These are phyloP conservation scores for Megalopta genalis DNA, from an alignment of 1,140 invertebrate species.

Conservation along the genomic window DNA sequence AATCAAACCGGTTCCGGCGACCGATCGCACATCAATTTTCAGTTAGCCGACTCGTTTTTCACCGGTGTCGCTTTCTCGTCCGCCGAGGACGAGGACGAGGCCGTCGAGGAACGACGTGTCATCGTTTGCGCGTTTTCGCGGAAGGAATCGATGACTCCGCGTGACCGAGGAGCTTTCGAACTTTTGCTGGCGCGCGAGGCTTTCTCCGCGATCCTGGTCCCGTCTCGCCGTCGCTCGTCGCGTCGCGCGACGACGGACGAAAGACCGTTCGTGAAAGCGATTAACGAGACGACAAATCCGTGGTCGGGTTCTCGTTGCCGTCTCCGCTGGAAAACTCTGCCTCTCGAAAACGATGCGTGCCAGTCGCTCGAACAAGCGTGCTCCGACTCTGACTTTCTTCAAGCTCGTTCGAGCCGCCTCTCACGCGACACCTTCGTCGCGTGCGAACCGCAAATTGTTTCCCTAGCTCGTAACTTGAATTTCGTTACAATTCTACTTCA, in stretches of 20 bases:
- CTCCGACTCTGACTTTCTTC: background rate
- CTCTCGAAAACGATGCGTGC: background rate
- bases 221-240: slow-evolving; percentile 37
- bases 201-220: slow-evolving; percentile 45
- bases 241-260: slow-evolving; percentile 13
- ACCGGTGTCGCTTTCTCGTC: slow-evolving; percentile 40
- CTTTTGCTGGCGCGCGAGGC: slow-evolving; percentile 45
- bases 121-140: slow-evolving; percentile 32
- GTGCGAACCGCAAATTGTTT: too few relatives aligned
- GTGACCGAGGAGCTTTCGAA: slow-evolving; percentile 53
- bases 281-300: slow-evolving; percentile 45
- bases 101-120: slow-evolving; percentile 26
- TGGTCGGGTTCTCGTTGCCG: slow-evolving; percentile 22
- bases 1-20: slow-evolving; percentile 19
- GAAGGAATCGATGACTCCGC: slow-evolving; percentile 53
- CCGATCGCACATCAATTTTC: slow-evolving; percentile 46
- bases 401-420: background rate
- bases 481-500: too few relatives aligned
- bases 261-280: slow-evolving; percentile 51
- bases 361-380: background rate
- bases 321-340: slow-evolving; percentile 8
- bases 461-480: too few relatives aligned
- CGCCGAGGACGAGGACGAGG: background rate
- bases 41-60: slow-evolving; percentile 54
- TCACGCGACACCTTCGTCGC: too few relatives aligned